Base-by-base conservation (phyloP, 1,140 invertebrate genomes). In the Drosophila nigrodunni region DNA sequence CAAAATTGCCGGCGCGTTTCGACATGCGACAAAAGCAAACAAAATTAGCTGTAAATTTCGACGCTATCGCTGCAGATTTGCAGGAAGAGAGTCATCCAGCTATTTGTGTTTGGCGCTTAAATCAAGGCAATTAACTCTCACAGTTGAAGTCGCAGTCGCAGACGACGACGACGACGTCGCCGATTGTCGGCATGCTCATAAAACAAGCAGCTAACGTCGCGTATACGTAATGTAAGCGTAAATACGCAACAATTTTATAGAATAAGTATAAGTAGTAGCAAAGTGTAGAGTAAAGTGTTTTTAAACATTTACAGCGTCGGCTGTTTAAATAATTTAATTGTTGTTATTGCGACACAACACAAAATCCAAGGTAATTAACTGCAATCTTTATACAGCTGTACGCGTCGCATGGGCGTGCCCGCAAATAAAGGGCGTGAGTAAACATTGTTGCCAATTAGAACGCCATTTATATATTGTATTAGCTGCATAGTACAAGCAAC, bases 381-480 rank as follows among this genome's bases (percentile, higher is more conserved):
- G 67, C 67, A 71, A 43, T 47, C 57, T 62, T 76, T 64, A 43
- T 43, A 43, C 49, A 62, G 41, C 60, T 61, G 64, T 59, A 21
- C 21, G 46, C 62, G 54, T 59, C 46, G 5, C 11, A 5, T 25
- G 37, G 62, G 62, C 69, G 69, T 44, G 66, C 47, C 73, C 25
- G 6, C 25, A 30, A 30, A 30, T 30, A 30, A 30, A 30, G 37
- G 62, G 62, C 69, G 69, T 44, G 66, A 39, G 72, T 49, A 41
- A 76, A 79, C 68, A 79, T 72, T 74, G 64, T 69, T 49, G 74
- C 73, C 82, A 87, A 88, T 87, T 87, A 77, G 44, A 61, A 67
- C 8, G 39, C 39, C 77, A 66, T 82, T 82, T 66, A 81, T 65
- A 69, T 55, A 30, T 5, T 6, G 6, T 30, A 30, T 30, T 30